Evolutionary conservation across 2,888 invertebrate genomes (phyloP).

Genomic region (Phortica okadai): DNA sequence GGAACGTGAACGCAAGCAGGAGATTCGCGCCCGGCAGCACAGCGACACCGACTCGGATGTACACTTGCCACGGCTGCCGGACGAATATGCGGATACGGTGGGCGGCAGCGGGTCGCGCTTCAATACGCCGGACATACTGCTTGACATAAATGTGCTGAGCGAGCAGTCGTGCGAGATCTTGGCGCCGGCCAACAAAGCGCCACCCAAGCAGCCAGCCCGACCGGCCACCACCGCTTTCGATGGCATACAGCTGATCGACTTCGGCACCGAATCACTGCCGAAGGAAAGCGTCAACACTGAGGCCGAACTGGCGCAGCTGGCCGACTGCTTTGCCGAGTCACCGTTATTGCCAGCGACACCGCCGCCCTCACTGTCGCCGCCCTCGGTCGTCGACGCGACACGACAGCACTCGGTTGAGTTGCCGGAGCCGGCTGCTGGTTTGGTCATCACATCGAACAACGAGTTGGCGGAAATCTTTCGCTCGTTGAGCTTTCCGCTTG

Average conservation of each 20-base stretch:
- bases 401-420: neutral
- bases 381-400: constrained; percentile 55
- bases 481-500: constrained; percentile 73
- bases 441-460: constrained; percentile 71
- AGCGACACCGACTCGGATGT: constrained; percentile 73
- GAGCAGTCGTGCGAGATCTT: constrained; percentile 57
- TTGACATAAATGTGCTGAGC: constrained; percentile 74
- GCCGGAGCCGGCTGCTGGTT: constrained; percentile 52
- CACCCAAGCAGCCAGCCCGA: constrained; percentile 39
- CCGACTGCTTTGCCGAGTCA: constrained; percentile 65
- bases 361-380: constrained; percentile 73
- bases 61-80: constrained; percentile 62
- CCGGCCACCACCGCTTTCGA: constrained; percentile 38
- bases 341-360: constrained; percentile 70
- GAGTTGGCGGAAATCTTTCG: constrained; percentile 74
- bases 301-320: constrained; percentile 64
- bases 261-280: constrained; percentile 41
- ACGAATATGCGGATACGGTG: constrained; percentile 55
- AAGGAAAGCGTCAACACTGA: constrained; percentile 46
- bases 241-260: constrained; percentile 67
- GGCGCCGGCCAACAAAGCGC: constrained; percentile 28
- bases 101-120: constrained; percentile 51
- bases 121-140: constrained; percentile 74
- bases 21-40: constrained; percentile 67
- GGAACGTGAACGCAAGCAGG: constrained; percentile 59